phyloP scores from a whole-genome alignment of 92 coral and sea anemone species.

The Heteractis magnifica region DNA sequence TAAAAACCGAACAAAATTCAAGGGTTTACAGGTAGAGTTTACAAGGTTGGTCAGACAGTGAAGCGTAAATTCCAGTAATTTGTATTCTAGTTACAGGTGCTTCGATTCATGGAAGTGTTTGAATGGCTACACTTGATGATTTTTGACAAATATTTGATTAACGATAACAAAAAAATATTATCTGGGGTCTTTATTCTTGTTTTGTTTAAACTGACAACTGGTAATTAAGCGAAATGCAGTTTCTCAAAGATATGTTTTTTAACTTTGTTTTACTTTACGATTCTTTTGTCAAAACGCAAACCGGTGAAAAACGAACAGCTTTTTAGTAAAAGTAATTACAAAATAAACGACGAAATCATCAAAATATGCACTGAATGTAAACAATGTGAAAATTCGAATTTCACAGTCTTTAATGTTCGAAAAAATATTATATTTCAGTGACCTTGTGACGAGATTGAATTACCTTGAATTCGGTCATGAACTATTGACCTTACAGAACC shows the following conservation, averaged over 20 bases:
- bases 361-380: conserved; percentile 26
- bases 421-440: neutral
- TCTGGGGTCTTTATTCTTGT: neutral
- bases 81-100: neutral
- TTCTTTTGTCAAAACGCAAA: neutral
- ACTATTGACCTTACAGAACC: neutral
- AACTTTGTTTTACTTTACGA: neutral
- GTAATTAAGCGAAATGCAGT: too few relatives aligned
- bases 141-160: neutral
- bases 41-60: neutral
- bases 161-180: neutral
- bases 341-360: conserved; percentile 15
- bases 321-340: neutral
- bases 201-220: neutral
- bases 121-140: neutral
- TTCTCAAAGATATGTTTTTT: neutral
- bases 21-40: neutral
- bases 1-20: neutral
- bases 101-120: neutral
- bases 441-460: neutral
- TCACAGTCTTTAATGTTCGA: neutral
- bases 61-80: neutral
- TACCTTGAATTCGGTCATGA: neutral
- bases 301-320: neutral
- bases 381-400: neutral